Base-by-base conservation (phyloP, 2,888 invertebrate species). In the Pedicia rivosa region DNA sequence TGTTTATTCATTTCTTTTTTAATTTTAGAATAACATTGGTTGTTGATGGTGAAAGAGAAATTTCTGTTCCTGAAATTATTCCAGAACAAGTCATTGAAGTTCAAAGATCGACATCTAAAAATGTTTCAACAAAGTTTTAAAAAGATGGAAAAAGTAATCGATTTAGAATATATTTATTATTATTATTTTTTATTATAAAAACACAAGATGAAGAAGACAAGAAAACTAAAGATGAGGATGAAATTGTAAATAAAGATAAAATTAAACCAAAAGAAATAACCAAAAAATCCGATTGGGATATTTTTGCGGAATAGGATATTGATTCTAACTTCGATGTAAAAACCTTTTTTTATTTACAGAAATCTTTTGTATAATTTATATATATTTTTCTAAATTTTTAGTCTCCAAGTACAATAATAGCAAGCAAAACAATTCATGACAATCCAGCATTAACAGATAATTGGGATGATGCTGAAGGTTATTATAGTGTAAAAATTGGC, bases 401-500 rank as follows among this genome's bases (percentile, higher is more conserved):
- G 79, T 79, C 78, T 37, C 79, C 80, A 8, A 74, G 65, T 40
- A 69, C 72, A 28, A 65, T 72, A 46, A 66, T 62, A 3, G 53
- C 59, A 27, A 60, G 50, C 38, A 60, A 61, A 42, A 53, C 57
- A 43, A 72, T 73, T 42, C 66, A 67, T 40, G 92, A 91, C 56
- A 82, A 87, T 62, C 92, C 94, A 0, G 84, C 86, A 33, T 67
- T 98, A 28, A 92, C 87, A 0, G 98, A 99, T 57, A 98, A 98
- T 57, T 99, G 97, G 97, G 98, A 99, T 54, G 98, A 99, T 62
- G 88, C 94, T 0, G 98, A 99, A 63, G 98, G 98, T 26, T 99
- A 99, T 58, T 99, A 99, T 61, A 74, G 86, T 46, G 94, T 97
- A 8, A 74, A 95, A 33, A 91, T 95, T 47, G 92, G 97, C 2